These are phyloP conservation scores for Lomographa bimaculata DNA, from an alignment of 2,888 invertebrate genomes.

Conservation along the genomic window DNA sequence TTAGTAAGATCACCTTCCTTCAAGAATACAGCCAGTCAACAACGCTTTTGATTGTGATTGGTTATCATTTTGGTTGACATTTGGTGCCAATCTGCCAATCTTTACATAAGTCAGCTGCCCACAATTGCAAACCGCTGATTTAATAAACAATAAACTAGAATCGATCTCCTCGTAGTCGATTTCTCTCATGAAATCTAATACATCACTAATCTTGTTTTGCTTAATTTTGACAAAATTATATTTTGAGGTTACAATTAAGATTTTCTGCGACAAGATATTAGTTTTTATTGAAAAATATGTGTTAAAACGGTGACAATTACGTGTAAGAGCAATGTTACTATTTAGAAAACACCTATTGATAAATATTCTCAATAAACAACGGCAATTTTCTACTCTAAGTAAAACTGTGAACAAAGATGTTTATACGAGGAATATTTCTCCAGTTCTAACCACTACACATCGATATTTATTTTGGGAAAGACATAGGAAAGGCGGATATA, in stretches of 20 bases:
- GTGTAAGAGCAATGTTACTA: conserved; percentile 36
- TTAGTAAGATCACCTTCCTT: conserved; percentile 6
- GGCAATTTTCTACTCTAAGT: conserved; percentile 45
- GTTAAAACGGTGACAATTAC: conserved; percentile 2
- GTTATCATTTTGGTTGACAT: no score
- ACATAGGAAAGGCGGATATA: conserved; percentile 85
- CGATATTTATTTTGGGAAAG: conserved; percentile 81
- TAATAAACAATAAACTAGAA: no score
- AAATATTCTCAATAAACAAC: conserved; percentile 36
- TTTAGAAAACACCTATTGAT: conserved; percentile 37
- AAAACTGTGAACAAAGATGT: conserved; percentile 41
- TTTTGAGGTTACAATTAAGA: conserved; percentile 19
- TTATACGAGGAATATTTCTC: conserved; percentile 33
- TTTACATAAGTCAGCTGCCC: no score
- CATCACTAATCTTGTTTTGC: conserved; percentile 9
- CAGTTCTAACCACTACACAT: conserved; percentile 41
- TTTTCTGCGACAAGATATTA: no score
- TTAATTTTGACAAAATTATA: no score
- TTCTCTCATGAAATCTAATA: no score
- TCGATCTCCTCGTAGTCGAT: no score
- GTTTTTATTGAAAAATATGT: conserved; percentile 2
- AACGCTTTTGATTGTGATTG: no score
- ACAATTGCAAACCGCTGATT: no score
- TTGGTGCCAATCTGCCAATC: no score
- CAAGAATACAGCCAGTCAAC: no score